A percentile compares a stretch with the other conserved stretches of the same genome.
Evolutionary conservation across 2,113 vertebrate genomes (phyloP).

Genomic region (Columba livia): DNA sequence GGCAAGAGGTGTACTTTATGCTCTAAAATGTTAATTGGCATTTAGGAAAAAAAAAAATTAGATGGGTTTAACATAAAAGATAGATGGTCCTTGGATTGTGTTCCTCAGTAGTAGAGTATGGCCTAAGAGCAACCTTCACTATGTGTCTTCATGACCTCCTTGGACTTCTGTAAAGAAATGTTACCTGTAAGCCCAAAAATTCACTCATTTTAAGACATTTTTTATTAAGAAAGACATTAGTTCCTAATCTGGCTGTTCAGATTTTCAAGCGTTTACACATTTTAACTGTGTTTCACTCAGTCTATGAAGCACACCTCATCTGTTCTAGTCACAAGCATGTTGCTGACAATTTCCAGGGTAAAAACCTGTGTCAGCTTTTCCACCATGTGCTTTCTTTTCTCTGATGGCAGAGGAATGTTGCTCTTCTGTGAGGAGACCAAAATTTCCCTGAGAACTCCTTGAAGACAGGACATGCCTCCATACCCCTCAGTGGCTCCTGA

Average conservation of each 20-base stretch:
- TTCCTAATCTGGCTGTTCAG: background rate
- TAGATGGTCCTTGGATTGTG: background rate
- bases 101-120: background rate
- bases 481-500: background rate
- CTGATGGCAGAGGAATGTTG: background rate
- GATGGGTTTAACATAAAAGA: background rate
- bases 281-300: background rate
- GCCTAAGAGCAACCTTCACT: background rate
- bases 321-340: background rate
- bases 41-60: background rate
- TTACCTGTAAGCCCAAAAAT: background rate
- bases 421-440: background rate
- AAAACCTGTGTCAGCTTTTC: background rate
- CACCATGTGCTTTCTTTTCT: background rate
- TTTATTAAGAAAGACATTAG: background rate
- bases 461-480: background rate
- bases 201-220: background rate
- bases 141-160: background rate
- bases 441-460: background rate
- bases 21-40: background rate
- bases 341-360: background rate
- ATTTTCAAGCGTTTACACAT: background rate
- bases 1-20: background rate
- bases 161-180: background rate
- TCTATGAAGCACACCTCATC: background rate